Evolutionary conservation across 2,113 vertebrate species (phyloP), one percentile per base, ranked within the genome.

Genomic region (Syrrhaptes paradoxus): DNA sequence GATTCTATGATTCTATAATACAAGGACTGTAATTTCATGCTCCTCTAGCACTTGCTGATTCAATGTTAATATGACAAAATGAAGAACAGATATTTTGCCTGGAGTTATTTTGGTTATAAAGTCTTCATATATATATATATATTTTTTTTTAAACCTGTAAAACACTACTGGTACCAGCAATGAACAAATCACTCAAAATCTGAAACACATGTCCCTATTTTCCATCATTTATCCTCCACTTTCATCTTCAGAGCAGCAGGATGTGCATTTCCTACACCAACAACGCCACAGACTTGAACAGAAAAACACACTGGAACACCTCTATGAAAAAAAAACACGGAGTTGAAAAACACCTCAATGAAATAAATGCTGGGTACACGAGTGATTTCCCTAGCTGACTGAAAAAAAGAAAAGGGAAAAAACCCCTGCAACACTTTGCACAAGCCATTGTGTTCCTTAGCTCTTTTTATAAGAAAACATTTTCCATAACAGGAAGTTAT

Each of bases 401-500:
- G 0, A 54, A 26, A n/a, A n/a, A 55, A 57, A 32, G 14, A 9
- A 34, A 51, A 51, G 11, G 18, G 10, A 24, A 21, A 18, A 14
- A 3, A 1, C 17, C 2, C 13, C 10, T 16, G 9, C 48, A 52
- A 32, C 0, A 0, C 52, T 54, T 57, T 31, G 34, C 57, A 73
- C 49, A 83, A 55, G 65, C 6, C 51, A 73, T 11, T 48, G 58
- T 66, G 54, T 76, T 76, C 78, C 66, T 68, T 2, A 38, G 22
- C 63, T 73, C 13, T 43, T 82, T 85, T 38, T 13, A 54, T 24
- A 62, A 38, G 70, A 66, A 91, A 73, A 73, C 17, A 21, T 62
- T 83, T 87, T 94, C 78, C 57, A 20, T 34, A 73, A 85, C 81
- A 95, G 91, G 90, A 91, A 95, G 36, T 24, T 20, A 48, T 25